phyloP scores from a whole-genome alignment of 2,888 invertebrate genomes.

The Incurvaria masculella region DNA sequence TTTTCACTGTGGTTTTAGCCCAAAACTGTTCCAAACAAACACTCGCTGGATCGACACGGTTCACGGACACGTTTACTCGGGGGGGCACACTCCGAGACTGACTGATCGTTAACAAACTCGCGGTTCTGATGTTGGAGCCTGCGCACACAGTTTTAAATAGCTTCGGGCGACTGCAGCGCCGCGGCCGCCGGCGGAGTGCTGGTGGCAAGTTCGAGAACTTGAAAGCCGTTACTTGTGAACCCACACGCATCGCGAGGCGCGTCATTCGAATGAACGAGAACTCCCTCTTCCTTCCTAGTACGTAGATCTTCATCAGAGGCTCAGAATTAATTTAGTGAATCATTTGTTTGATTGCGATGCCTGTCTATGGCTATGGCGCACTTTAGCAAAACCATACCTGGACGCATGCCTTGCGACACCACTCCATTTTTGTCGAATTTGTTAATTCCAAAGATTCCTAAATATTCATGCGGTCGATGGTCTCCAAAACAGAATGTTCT shows the following conservation, averaged over 20 bases:
- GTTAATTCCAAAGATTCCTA: no score
- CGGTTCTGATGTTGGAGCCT: constrained; percentile 52
- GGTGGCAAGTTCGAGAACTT: constrained; percentile 20
- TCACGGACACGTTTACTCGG: constrained; percentile 34
- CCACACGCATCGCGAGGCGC: not conserved
- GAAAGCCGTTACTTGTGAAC: not conserved
- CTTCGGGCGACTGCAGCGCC: constrained; percentile 41
- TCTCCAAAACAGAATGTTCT: no score
- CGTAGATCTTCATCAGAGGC: not conserved
- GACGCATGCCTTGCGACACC: no score
- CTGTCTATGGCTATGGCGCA: no score
- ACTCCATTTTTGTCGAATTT: no score
- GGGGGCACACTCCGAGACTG: constrained; percentile 47
- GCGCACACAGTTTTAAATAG: constrained; percentile 59
- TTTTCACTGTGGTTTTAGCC: constrained; percentile 45
- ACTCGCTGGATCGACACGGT: constrained; percentile 50
- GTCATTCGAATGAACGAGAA: not conserved
- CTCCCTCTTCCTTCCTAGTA: not conserved
- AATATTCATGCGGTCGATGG: no score
- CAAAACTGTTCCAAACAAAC: constrained; percentile 48
- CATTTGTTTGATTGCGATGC: not conserved
- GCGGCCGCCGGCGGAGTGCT: constrained; percentile 22
- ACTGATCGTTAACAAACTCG: constrained; percentile 49
- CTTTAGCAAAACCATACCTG: no score
- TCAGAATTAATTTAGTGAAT: not conserved